These are phyloP conservation scores for Micromussa lordhowensis DNA, from an alignment of 92 coral and sea anemone species.

Conservation along the genomic window DNA sequence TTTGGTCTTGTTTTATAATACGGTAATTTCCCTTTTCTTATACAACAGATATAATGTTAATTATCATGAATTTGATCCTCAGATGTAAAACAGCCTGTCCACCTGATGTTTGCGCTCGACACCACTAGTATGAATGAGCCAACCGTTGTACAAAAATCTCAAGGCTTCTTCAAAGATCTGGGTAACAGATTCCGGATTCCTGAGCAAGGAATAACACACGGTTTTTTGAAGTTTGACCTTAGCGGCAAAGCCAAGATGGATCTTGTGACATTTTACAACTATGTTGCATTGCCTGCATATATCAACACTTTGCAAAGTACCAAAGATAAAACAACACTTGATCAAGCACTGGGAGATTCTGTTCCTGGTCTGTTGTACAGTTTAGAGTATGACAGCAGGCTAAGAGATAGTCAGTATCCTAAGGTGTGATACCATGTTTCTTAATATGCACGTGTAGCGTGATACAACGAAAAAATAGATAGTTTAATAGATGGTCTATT, in stretches of 20 bases:
- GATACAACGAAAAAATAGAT: no score
- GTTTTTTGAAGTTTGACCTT: conserved; percentile 71
- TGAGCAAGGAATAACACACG: conserved; percentile 75
- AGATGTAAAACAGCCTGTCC: conserved; percentile 86
- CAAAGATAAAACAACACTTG: conserved; percentile 67
- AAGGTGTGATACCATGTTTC: conserved; percentile 55
- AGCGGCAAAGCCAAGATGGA: conserved; percentile 73
- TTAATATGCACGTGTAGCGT: no score
- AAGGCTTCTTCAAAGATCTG: conserved; percentile 79
- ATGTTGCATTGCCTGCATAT: conserved; percentile 75
- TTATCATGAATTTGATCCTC: background rate
- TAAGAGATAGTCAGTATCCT: conserved; percentile 62
- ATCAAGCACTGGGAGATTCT: conserved; percentile 78
- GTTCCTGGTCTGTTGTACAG: conserved; percentile 72
- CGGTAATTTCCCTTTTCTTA: background rate
- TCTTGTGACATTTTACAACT: conserved; percentile 60
- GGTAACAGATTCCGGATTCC: conserved; percentile 87
- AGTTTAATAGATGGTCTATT: no score
- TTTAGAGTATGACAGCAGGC: conserved; percentile 63
- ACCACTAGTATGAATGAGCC: conserved; percentile 70
- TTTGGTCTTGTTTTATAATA: background rate
- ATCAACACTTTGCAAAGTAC: conserved; percentile 77
- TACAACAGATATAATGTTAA: background rate
- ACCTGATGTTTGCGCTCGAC: conserved; percentile 84
- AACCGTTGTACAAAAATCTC: conserved; percentile 58